A percentile compares a stretch with the other conserved stretches of the same genome.
These are phyloP conservation scores for Eupithecia centaureata DNA, from an alignment of 2,888 invertebrate species.

Conservation along the genomic window DNA sequence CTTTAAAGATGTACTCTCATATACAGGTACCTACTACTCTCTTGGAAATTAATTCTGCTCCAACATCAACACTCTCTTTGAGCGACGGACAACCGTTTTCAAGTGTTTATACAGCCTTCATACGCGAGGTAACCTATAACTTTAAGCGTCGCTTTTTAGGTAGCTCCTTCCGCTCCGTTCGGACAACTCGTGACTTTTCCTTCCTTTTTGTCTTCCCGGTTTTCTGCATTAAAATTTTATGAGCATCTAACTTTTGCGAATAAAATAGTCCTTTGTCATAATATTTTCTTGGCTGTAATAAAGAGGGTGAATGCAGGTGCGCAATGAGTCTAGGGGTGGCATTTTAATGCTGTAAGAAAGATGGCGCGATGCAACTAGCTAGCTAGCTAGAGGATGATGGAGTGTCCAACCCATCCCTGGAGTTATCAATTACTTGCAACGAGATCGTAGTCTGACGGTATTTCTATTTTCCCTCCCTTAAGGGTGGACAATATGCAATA, in stretches of 20 bases:
- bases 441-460: conserved; percentile 7
- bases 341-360: conserved; percentile 61
- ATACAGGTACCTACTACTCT: conserved; percentile 44
- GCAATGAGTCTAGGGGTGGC: conserved; percentile 48
- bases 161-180: conserved; percentile 21
- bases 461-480: not conserved
- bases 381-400: conserved; percentile 43
- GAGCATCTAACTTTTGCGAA: conserved; percentile 30
- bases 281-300: conserved; percentile 48
- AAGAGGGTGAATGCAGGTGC: conserved; percentile 54
- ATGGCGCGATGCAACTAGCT: conserved; percentile 52
- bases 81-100: conserved; percentile 57
- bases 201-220: conserved; percentile 19
- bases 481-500: too few species aligned
- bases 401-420: conserved; percentile 47
- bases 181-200: conserved; percentile 13
- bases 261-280: conserved; percentile 36
- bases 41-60: conserved; percentile 69
- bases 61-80: conserved; percentile 56
- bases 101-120: conserved; percentile 52
- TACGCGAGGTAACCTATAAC: conserved; percentile 42
- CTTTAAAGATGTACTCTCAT: too few species aligned
- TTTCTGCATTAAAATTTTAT: conserved; percentile 28
- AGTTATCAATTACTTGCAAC: conserved; percentile 53
- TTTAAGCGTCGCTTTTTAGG: conserved; percentile 28